A percentile compares a stretch with the other conserved stretches of the same genome.
These are phyloP conservation scores for Zosterops pallidus DNA, from an alignment of 2,113 vertebrate genomes.

Conservation along the genomic window DNA sequence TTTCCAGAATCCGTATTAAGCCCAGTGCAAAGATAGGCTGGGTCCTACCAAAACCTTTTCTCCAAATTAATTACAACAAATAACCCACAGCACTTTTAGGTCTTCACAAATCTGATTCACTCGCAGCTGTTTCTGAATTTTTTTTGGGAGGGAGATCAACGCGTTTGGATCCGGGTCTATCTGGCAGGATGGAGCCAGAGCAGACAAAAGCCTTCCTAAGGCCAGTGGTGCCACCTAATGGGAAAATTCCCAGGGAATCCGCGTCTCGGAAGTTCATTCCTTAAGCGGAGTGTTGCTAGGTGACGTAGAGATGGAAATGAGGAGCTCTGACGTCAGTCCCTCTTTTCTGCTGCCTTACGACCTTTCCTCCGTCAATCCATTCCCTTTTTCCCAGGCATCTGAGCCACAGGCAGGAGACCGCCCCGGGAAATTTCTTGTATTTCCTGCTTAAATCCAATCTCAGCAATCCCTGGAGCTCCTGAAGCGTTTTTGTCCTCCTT, in stretches of 20 bases:
- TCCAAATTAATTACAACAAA: neutral
- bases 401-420: neutral
- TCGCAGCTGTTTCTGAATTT: neutral
- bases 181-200: neutral
- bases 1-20: neutral
- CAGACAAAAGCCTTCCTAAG: neutral
- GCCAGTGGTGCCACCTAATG: conserved; percentile 67
- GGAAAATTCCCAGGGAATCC: conserved; percentile 43
- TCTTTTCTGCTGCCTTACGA: conserved; percentile 7
- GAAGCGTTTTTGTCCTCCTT: neutral
- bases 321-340: neutral
- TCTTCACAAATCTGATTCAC: neutral
- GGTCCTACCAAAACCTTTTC: neutral
- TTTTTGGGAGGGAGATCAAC: accelerated
- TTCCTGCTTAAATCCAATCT: neutral
- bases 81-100: neutral
- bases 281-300: conserved; percentile 47
- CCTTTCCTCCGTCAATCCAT: neutral
- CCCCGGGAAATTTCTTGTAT: neutral
- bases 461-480: neutral
- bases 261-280: conserved; percentile 1
- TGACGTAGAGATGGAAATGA: conserved; percentile 11
- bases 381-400: neutral
- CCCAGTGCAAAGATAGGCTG: neutral
- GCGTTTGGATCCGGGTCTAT: accelerated